phyloP scores from a whole-genome alignment of 2,888 invertebrate species.

The Sesia apiformis region DNA sequence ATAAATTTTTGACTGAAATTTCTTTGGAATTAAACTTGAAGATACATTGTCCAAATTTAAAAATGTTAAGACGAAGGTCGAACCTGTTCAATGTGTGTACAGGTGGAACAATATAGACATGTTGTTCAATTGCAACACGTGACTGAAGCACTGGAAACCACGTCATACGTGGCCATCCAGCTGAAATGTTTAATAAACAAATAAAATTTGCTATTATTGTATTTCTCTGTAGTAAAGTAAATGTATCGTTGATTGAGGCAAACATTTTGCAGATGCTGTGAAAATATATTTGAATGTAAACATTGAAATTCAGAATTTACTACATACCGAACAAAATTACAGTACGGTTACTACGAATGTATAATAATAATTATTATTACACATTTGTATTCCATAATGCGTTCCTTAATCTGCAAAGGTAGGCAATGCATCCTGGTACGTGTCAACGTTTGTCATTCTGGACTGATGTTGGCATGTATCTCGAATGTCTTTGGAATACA shows the following conservation, averaged over 20 bases:
- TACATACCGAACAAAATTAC: neutral
- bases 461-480: too few species aligned
- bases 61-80: constrained; percentile 9
- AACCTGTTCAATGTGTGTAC: constrained; percentile 8
- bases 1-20: too few species aligned
- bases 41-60: too few species aligned
- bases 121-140: neutral
- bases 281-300: constrained; percentile 5
- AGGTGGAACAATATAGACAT: constrained; percentile 8
- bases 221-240: constrained; percentile 3
- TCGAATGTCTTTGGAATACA: too few species aligned
- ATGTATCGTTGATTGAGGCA: constrained; percentile 3
- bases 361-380: neutral
- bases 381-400: too few species aligned
- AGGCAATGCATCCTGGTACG: too few species aligned
- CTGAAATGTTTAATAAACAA: constrained; percentile 5
- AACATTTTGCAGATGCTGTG: constrained; percentile 18
- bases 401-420: too few species aligned
- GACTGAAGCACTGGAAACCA: neutral
- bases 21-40: too few species aligned
- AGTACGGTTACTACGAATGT: neutral
- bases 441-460: too few species aligned
- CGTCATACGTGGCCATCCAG: neutral
- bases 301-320: neutral
- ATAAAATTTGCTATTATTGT: constrained; percentile 8